A percentile compares a stretch with the other conserved stretches of the same genome.
Evolutionary conservation across 2,888 invertebrate genomes (phyloP).

Genomic region (Dorcus hopei): DNA sequence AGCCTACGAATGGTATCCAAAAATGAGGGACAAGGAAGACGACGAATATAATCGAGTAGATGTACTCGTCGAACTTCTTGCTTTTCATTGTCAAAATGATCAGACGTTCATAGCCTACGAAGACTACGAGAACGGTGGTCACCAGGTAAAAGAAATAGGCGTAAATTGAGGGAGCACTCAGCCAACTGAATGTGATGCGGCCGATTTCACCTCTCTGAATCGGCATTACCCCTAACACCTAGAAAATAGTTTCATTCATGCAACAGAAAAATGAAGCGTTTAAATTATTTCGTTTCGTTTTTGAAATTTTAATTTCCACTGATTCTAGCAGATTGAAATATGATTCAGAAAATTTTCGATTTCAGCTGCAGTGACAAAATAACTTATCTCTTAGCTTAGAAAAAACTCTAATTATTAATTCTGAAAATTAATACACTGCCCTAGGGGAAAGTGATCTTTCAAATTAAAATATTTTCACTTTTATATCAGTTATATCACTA

Average conservation of each 20-base stretch:
- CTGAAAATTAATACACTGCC: too few species aligned
- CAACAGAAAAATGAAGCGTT: too few species aligned
- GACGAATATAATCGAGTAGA: conserved; percentile 65
- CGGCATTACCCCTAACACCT: conserved; percentile 66
- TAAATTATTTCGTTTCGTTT: too few species aligned
- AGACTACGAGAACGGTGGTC: conserved; percentile 56
- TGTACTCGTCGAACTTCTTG: conserved; percentile 66
- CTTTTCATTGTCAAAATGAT: conserved; percentile 59
- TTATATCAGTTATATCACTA: too few species aligned
- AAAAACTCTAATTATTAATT: too few species aligned
- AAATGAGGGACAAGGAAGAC: conserved; percentile 67
- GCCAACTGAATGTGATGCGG: conserved; percentile 64
- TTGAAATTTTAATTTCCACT: too few species aligned
- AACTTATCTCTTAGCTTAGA: too few species aligned
- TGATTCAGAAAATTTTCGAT: too few species aligned
- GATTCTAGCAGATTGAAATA: too few species aligned
- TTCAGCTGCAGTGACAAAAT: too few species aligned
- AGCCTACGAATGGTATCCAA: conserved; percentile 68
- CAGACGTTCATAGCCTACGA: conserved; percentile 62
- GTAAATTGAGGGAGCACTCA: conserved; percentile 60
- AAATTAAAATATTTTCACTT: too few species aligned
- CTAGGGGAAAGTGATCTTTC: too few species aligned
- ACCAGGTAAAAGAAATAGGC: conserved; percentile 62
- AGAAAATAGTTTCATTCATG: conserved; percentile 23
- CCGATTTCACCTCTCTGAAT: conserved; percentile 47